These are phyloP conservation scores for Holothuria scabra DNA, from an alignment of 53 echinoderm and acorn worm species.

Conservation along the genomic window DNA sequence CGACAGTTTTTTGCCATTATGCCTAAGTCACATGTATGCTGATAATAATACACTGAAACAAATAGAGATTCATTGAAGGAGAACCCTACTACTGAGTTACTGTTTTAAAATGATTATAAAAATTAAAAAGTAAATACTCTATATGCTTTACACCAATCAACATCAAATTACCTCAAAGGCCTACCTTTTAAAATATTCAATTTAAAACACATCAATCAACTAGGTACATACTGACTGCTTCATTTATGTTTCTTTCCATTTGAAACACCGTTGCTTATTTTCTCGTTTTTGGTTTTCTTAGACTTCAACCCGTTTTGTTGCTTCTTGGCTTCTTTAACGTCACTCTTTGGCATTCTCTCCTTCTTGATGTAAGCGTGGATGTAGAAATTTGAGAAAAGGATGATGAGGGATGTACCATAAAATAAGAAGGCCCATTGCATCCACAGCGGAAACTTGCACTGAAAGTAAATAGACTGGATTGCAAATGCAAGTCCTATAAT, in stretches of 20 bases:
- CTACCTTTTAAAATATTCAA: no score
- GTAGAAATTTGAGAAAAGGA: constrained; percentile 97
- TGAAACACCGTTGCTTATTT: neutral
- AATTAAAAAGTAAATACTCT: no score
- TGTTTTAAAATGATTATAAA: no score
- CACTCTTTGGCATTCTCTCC: constrained; percentile 79
- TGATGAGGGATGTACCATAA: constrained; percentile 85
- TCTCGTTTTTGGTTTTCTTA: constrained; percentile 13
- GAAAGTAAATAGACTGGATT: constrained; percentile 85
- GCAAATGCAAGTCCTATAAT: constrained; percentile 78
- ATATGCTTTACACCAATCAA: no score
- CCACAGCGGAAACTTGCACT: constrained; percentile 88
- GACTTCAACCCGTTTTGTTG: neutral
- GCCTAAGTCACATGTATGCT: no score
- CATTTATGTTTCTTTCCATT: constrained; percentile 36
- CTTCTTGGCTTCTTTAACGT: neutral
- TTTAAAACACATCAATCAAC: no score
- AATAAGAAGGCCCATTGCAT: constrained; percentile 86
- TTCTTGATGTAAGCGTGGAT: constrained; percentile 90
- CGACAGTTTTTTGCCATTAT: no score
- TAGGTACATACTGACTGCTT: neutral
- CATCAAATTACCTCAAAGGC: no score
- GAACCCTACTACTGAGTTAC: no score
- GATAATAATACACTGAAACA: no score
- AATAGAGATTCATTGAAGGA: no score